Conservation (phyloP, 2,797 vertebrate genomes). For the Neosalanx taihuensis region DNA sequence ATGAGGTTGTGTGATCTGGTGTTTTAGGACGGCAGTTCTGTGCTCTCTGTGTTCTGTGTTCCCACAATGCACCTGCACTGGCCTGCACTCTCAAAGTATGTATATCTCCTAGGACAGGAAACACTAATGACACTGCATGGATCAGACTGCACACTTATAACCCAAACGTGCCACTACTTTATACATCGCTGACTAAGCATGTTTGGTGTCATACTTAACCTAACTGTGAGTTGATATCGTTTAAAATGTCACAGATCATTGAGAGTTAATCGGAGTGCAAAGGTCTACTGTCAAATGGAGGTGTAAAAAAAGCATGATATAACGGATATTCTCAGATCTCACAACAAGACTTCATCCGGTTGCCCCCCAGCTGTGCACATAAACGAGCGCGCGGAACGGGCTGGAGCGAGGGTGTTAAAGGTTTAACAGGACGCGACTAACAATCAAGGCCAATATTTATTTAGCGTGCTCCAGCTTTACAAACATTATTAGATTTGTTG, state of each 20-base stretch:
- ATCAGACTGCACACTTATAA: background rate
- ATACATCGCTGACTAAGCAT: too few relatives aligned
- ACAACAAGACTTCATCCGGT: background rate
- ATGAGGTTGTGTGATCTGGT: slow-evolving; percentile 18
- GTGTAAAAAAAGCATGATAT: too few relatives aligned
- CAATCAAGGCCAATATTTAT: slow-evolving; percentile 63
- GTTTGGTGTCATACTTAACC: too few relatives aligned
- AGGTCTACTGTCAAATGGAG: too few relatives aligned
- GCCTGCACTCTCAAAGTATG: slow-evolving; percentile 65
- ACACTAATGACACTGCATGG: background rate
- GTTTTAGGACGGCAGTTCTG: slow-evolving; percentile 56
- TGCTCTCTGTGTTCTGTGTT: slow-evolving; percentile 56
- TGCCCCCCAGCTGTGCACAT: background rate
- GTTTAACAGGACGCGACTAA: slow-evolving; percentile 46
- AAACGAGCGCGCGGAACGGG: slow-evolving; percentile 18
- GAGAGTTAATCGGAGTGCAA: too few relatives aligned
- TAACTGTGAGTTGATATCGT: too few relatives aligned
- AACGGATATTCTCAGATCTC: background rate
- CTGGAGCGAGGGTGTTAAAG: slow-evolving; percentile 50
- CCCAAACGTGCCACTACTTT: too few relatives aligned
- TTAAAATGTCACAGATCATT: too few relatives aligned
- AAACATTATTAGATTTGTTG: slow-evolving; percentile 61
- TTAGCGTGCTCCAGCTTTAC: slow-evolving; percentile 64
- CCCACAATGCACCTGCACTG: slow-evolving; percentile 58
- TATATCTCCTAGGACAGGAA: slow-evolving; percentile 3